These are phyloP conservation scores for Cordilura impudica DNA, from an alignment of 2,888 invertebrate species.

Conservation along the genomic window DNA sequence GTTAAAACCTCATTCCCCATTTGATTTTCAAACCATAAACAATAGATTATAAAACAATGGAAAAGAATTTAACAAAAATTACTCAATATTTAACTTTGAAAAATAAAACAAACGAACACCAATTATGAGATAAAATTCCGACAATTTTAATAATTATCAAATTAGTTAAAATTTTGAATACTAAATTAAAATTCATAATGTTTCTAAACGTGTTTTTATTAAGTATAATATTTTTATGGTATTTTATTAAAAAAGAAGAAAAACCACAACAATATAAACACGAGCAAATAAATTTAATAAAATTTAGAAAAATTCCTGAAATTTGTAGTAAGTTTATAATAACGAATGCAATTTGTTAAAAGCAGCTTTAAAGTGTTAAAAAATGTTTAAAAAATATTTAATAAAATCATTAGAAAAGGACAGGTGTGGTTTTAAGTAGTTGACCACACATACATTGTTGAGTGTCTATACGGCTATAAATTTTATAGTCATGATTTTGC, in stretches of 20 bases:
- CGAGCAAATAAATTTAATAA: slow-evolving; percentile 4
- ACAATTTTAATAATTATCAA: background rate
- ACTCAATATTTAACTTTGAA: background rate
- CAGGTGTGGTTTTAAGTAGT: slow-evolving; percentile 13
- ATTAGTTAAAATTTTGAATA: background rate
- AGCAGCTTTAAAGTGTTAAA: too few relatives aligned
- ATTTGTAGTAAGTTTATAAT: slow-evolving; percentile 39
- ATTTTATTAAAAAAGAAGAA: slow-evolving; percentile 28
- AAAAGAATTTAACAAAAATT: background rate
- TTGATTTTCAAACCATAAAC: slow-evolving; percentile 33
- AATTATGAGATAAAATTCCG: background rate
- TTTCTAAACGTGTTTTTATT: slow-evolving; percentile 26
- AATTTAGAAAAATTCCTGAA: slow-evolving; percentile 43
- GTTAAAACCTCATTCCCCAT: slow-evolving; percentile 11
- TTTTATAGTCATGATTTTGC: slow-evolving; percentile 15
- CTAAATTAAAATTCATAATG: slow-evolving; percentile 18
- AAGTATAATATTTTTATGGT: slow-evolving; percentile 29
- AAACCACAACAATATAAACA: background rate
- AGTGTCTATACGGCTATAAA: background rate
- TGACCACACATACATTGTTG: background rate
- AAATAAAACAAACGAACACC: background rate
- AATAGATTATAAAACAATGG: slow-evolving; percentile 33
- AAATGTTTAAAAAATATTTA: background rate
- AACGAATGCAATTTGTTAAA: too few relatives aligned
- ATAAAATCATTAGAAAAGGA: background rate